A percentile compares a stretch with the other conserved stretches of the same genome.
phyloP scores from a whole-genome alignment of 2,888 invertebrate genomes.

The Zele albiditarsus region DNA sequence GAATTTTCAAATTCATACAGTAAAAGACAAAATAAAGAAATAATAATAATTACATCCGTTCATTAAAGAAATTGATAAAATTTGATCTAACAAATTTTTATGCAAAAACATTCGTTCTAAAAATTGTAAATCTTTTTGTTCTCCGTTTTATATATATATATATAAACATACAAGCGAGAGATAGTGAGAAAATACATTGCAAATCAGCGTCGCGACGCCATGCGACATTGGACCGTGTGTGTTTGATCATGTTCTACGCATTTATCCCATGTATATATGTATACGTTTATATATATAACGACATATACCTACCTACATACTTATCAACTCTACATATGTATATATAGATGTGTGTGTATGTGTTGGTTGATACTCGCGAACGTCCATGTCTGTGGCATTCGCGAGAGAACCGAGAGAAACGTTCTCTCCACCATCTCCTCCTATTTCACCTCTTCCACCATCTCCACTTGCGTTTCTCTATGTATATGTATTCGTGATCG shows the following conservation, averaged over 20 bases:
- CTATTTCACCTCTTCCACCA: constrained; percentile 6
- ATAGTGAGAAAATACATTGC: neutral
- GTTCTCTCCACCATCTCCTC: neutral
- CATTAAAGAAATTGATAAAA: too few species aligned
- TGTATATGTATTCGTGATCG: constrained; percentile 17
- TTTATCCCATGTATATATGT: too few species aligned
- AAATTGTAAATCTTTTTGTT: too few species aligned
- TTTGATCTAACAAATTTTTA: too few species aligned
- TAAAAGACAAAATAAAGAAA: too few species aligned
- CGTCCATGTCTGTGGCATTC: constrained; percentile 24
- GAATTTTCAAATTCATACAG: too few species aligned
- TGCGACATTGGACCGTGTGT: constrained; percentile 16
- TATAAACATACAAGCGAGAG: neutral
- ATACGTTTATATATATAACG: neutral
- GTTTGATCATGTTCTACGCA: constrained; percentile 36
- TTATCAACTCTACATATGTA: constrained; percentile 12
- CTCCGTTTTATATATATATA: neutral
- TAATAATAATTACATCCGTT: too few species aligned
- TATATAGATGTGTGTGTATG: constrained; percentile 20
- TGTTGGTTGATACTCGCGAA: constrained; percentile 29
- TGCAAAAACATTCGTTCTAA: too few species aligned
- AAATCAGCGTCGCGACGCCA: constrained; percentile 30
- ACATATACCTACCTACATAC: neutral
- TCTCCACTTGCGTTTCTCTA: neutral
- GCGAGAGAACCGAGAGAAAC: constrained; percentile 37